These are phyloP conservation scores for Micromussa lordhowensis DNA, from an alignment of 92 coral and sea anemone genomes.

Conservation along the genomic window DNA sequence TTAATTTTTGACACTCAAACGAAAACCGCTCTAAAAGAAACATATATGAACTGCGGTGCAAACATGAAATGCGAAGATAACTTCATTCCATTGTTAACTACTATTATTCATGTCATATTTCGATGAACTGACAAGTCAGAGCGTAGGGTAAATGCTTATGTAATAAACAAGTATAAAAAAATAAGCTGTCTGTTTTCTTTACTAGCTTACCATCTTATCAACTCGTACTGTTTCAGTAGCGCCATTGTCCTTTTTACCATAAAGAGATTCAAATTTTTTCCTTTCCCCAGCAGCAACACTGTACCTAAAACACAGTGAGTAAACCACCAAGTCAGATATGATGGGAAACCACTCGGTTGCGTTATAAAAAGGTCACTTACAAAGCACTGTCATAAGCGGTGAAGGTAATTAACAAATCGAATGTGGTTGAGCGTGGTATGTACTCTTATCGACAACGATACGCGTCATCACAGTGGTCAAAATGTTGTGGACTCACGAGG, in stretches of 20 bases:
- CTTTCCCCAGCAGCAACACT: conserved; percentile 76
- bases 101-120: neutral
- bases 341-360: too few relatives aligned
- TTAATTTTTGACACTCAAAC: too few relatives aligned
- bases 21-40: too few relatives aligned
- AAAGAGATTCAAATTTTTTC: conserved; percentile 52
- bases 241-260: neutral
- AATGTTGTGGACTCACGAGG: too few relatives aligned
- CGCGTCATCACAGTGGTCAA: too few relatives aligned
- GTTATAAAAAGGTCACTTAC: too few relatives aligned
- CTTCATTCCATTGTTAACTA: neutral
- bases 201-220: conserved; percentile 17
- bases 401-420: too few relatives aligned
- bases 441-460: too few relatives aligned
- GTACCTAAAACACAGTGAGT: conserved; percentile 62
- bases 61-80: neutral
- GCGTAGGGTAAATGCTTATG: neutral
- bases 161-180: too few relatives aligned
- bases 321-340: too few relatives aligned
- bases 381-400: neutral
- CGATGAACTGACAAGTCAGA: neutral
- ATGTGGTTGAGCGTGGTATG: too few relatives aligned
- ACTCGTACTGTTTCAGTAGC: conserved; percentile 2
- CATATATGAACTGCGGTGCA: neutral
- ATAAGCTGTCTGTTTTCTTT: neutral